Base-by-base conservation (phyloP, 30 jellyfish, hydroid and myxozoan species). In the Aurelia sp. region DNA sequence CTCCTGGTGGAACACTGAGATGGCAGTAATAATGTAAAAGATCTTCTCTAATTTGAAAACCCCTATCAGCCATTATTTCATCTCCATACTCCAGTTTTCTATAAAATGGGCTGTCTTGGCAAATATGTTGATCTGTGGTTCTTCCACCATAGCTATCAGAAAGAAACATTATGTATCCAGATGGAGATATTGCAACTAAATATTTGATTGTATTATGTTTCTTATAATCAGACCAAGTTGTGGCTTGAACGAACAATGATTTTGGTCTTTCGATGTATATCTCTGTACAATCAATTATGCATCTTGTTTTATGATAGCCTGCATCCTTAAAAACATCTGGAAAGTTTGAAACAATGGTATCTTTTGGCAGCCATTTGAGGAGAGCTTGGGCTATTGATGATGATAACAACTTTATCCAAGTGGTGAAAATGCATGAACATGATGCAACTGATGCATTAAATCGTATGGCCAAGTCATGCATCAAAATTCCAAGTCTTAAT, bases 161-260 rank as follows among this genome's bases (percentile, higher is more conserved):
- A 31, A 69, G 0, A 55, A 48, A 77, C 47, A n/a, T 50, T 11
- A 77, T 67, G 58, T n/a, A 88, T 9, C 91, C 96, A 66, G 19
- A 71, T 47, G 96, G 92, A 2, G 91, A 18, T 41, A 86, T 77
- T 7, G 66, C 96, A 61, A 86, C 63, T 11, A 86, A 51, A 48
- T 64, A 85, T 64, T 85, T 85, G 6, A 72, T 0, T 4, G 94
- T 85, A 62, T 85, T 85, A 33, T 82, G 92, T 24, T 73, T 64
- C 33, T 86, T 75, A 50, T 86, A 86, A 17, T 86, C 91, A 5
- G 96, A 86, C 96, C 96, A 86, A n/a, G 85, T 66, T 11, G 79
- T 65, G 30, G 97, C 95, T 63, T 77, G 96, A 30, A 18, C 88
- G 27, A 64, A 41, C 20, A 88, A 50, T 16, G 81, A 63, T 52